Evolutionary conservation across 2,888 invertebrate species (phyloP), one percentile per base, ranked within the genome.

Genomic region (Xanthia togata): DNA sequence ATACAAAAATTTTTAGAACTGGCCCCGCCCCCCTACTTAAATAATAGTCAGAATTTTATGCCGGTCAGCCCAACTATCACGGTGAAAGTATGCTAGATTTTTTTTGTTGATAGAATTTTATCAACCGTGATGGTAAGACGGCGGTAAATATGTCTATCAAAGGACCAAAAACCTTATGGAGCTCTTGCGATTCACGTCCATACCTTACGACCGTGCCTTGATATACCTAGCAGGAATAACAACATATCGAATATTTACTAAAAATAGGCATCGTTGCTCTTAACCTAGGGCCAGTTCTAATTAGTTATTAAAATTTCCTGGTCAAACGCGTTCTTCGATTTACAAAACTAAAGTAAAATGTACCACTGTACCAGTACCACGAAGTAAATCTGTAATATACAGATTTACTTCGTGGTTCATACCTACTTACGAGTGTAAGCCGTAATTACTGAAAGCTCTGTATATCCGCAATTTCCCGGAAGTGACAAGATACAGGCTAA

Each of bases 391-490:
- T n/a, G n/a, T n/a, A 63, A n/a, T 38, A 8, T 38, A 63, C 14
- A 23, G 3, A 3, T n/a, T 41, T n/a, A 11, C 38, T 41, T 26
- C 20, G 20, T 26, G 26, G 20, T 44, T 20, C 26, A 20, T 44
- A 26, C 44, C 26, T 12, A 44, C 31, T n/a, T 26, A 53, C 4
- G 0, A 17, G 17, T 26, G 12, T 41, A 17, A 1, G n/a, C 31
- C 6, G 4, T 76, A 57, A 35, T 74, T 63, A 76, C 26, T 53
- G 11, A 44, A 53, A 53, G 17, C 20, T 53, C 31, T 23, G 35
- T 31, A 38, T 62, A 38, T 38, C 17, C 26, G 12, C 31, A 44
- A 23, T 26, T 73, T 64, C 64, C 20, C 23, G 35, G 57, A 47
- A 81, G 14, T 20, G 17, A 59, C 59, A 53, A 64, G 20, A 55